Evolutionary conservation across 2,113 vertebrate species (phyloP).

Genomic region (Planiliza haematocheilus): DNA sequence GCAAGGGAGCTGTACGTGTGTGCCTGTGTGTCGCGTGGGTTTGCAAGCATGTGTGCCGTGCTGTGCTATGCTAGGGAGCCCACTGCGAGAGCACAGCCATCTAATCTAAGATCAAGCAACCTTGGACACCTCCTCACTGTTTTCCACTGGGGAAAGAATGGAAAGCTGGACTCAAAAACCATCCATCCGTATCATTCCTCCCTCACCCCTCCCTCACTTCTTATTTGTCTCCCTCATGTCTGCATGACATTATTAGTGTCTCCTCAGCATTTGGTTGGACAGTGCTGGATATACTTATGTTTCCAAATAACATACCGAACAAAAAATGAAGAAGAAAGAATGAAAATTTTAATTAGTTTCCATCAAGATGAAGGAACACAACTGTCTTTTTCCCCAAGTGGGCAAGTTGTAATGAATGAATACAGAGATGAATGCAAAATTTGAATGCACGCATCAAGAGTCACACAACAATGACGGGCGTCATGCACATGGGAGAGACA

Average conservation of each 20-base stretch:
- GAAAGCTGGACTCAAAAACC: conserved; percentile 39
- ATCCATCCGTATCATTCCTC: conserved; percentile 45
- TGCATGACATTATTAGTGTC: background rate
- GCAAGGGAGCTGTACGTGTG: background rate
- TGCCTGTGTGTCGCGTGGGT: conserved; percentile 33
- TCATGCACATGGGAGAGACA: no score
- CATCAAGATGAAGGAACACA: no score
- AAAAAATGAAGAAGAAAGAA: no score
- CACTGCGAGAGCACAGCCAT: conserved; percentile 57
- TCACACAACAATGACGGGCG: no score
- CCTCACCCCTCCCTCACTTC: background rate
- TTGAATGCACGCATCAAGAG: no score
- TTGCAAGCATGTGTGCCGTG: conserved; percentile 38
- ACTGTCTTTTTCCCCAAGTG: no score
- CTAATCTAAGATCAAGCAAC: conserved; percentile 72
- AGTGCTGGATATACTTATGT: no score
- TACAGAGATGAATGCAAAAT: no score
- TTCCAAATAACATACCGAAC: no score
- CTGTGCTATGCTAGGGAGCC: conserved; percentile 35
- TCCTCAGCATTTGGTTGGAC: background rate
- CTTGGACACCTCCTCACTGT: conserved; percentile 63
- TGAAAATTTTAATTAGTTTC: no score
- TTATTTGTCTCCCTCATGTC: background rate
- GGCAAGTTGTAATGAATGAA: no score
- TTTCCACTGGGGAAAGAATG: conserved; percentile 61